phyloP scores from a whole-genome alignment of 1,140 invertebrate genomes.

The Zaprionus inermis region DNA sequence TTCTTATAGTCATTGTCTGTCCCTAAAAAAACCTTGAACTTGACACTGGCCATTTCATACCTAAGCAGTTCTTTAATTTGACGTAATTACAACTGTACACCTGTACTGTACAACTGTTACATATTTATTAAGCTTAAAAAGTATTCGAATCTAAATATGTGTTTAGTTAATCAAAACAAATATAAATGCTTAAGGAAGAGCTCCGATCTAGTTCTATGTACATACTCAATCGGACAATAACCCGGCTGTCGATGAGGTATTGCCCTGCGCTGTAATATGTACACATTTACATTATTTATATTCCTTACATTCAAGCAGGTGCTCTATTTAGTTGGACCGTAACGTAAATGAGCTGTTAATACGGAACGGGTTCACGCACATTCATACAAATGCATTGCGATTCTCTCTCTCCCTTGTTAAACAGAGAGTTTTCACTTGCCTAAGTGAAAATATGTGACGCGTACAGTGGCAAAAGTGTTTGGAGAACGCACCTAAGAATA shows the following conservation, averaged over 20 bases:
- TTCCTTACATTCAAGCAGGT: not conserved
- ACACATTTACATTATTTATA: not conserved
- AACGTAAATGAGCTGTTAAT: not conserved
- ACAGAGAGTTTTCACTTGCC: slow-evolving; percentile 27
- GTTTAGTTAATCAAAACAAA: not conserved
- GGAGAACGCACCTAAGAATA: slow-evolving; percentile 68
- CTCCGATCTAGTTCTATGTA: not conserved
- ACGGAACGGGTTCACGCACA: not conserved
- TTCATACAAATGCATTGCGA: not conserved
- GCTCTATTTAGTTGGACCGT: not conserved
- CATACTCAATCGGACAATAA: not conserved
- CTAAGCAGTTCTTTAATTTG: not conserved
- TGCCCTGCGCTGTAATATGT: not conserved
- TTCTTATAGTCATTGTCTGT: not conserved
- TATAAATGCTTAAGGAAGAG: not conserved
- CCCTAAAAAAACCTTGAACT: not conserved
- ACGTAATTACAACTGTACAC: no score
- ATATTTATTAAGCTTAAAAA: not conserved
- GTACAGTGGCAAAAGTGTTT: slow-evolving; percentile 32
- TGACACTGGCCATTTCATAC: not conserved
- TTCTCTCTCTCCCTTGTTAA: not conserved
- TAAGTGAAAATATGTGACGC: slow-evolving; percentile 7
- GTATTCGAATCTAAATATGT: no score
- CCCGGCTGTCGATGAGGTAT: not conserved
- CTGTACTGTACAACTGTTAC: no score